Conservation (phyloP, 2,797 vertebrate species). For the Pipistrellus nathusii region DNA sequence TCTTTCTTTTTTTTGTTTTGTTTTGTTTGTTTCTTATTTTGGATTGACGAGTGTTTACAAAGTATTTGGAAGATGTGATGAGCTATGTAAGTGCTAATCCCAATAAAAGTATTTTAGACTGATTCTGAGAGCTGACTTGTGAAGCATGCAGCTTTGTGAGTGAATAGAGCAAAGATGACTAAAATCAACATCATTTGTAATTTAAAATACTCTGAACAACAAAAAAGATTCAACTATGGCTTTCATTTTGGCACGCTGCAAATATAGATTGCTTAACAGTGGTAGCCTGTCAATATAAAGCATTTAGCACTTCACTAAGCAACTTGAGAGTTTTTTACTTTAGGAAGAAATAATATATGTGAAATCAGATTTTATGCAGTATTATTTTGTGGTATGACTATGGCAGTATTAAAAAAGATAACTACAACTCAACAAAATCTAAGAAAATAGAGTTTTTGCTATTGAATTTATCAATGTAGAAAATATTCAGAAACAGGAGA, state of each 20-base stretch:
- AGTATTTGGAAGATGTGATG: conserved; percentile 69
- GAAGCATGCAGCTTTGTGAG: background rate
- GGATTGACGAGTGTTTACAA: conserved; percentile 68
- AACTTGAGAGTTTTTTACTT: conserved; percentile 65
- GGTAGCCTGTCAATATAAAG: conserved; percentile 67
- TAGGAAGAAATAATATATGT: conserved; percentile 31
- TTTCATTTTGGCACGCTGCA: conserved; percentile 72
- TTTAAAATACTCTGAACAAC: conserved; percentile 69
- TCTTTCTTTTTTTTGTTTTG: too few species aligned
- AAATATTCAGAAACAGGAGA: background rate
- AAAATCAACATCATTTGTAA: conserved; percentile 77
- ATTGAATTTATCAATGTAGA: background rate
- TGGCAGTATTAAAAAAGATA: conserved; percentile 66
- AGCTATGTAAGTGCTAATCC: conserved; percentile 49
- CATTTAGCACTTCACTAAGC: conserved; percentile 73
- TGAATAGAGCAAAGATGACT: conserved; percentile 68
- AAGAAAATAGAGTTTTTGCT: conserved; percentile 5
- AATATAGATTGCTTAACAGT: conserved; percentile 77
- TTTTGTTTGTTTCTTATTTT: background rate
- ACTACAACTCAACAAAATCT: conserved; percentile 23
- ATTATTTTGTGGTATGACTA: conserved; percentile 63
- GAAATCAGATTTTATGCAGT: conserved; percentile 66
- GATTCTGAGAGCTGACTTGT: conserved; percentile 59
- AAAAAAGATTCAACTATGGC: conserved; percentile 62
- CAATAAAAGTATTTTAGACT: conserved; percentile 66